These are phyloP conservation scores for Pseudomyrmex dendroicus DNA, from an alignment of 1,140 invertebrate species.

Conservation along the genomic window DNA sequence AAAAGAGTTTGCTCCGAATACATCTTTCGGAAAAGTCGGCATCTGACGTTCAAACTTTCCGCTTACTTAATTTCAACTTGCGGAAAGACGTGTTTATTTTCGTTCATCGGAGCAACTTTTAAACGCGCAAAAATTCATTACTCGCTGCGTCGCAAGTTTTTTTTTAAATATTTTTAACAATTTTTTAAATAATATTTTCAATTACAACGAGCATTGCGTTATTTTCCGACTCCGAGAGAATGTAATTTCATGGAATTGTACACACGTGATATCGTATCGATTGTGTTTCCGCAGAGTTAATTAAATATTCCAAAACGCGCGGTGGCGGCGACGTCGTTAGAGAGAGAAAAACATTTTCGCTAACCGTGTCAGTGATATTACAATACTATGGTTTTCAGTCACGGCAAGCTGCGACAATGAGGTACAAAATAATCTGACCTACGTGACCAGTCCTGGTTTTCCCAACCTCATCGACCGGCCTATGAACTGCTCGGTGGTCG, in stretches of 20 bases:
- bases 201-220: too few species aligned
- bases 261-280: background rate
- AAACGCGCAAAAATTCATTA: background rate
- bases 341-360: background rate
- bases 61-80: too few species aligned
- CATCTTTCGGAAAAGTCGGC: background rate
- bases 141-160: background rate
- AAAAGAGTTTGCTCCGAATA: background rate
- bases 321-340: background rate
- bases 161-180: background rate
- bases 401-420: conserved; percentile 91
- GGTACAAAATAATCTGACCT: conserved; percentile 93
- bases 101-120: background rate
- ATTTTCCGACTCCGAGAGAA: too few species aligned
- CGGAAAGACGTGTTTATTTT: too few species aligned
- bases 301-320: conserved; percentile 29
- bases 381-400: conserved; percentile 85
- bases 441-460: conserved; percentile 93
- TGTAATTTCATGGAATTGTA: background rate
- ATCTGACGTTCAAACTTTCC: background rate
- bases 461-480: conserved; percentile 89
- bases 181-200: background rate
- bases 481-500: conserved; percentile 88
- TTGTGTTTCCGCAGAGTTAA: background rate
- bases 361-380: conserved; percentile 34